Evolutionary conservation across 2,797 vertebrate genomes (phyloP).

Genomic region (Manis crassicaudata): DNA sequence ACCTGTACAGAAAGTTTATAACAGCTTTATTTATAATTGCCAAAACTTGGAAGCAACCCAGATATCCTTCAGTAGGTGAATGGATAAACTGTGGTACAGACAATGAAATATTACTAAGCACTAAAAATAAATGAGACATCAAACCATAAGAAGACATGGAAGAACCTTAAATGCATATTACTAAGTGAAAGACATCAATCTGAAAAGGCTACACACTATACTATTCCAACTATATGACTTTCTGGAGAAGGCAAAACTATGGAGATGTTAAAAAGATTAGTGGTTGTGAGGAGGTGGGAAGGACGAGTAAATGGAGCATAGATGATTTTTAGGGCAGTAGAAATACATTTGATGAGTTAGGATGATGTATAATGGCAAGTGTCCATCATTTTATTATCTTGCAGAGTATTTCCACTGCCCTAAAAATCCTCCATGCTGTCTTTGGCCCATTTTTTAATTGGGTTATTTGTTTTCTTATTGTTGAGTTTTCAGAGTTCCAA

Average conservation of each 20-base stretch:
- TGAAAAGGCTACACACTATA: conserved; percentile 6
- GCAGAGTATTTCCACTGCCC: too few relatives aligned
- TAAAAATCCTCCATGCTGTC: too few relatives aligned
- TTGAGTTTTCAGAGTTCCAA: neutral
- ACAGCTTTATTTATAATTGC: neutral
- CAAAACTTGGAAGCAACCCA: too few relatives aligned
- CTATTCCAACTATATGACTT: neutral
- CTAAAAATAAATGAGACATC: too few relatives aligned
- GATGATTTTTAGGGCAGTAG: conserved; percentile 19
- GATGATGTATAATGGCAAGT: neutral
- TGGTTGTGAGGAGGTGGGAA: neutral
- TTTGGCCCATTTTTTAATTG: too few relatives aligned
- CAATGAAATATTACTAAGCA: too few relatives aligned
- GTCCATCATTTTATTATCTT: too few relatives aligned
- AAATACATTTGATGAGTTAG: neutral
- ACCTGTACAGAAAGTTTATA: neutral
- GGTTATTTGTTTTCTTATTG: neutral
- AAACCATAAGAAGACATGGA: neutral
- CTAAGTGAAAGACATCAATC: neutral
- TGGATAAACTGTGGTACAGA: too few relatives aligned
- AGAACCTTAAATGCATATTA: neutral
- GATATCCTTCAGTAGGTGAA: too few relatives aligned
- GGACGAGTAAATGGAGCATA: neutral
- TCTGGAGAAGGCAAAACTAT: conserved; percentile 11
- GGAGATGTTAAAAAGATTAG: conserved; percentile 12